Evolutionary conservation across 1,140 invertebrate genomes (phyloP), one percentile per base, ranked within the genome.

Genomic region (Drosophila albomicans): DNA sequence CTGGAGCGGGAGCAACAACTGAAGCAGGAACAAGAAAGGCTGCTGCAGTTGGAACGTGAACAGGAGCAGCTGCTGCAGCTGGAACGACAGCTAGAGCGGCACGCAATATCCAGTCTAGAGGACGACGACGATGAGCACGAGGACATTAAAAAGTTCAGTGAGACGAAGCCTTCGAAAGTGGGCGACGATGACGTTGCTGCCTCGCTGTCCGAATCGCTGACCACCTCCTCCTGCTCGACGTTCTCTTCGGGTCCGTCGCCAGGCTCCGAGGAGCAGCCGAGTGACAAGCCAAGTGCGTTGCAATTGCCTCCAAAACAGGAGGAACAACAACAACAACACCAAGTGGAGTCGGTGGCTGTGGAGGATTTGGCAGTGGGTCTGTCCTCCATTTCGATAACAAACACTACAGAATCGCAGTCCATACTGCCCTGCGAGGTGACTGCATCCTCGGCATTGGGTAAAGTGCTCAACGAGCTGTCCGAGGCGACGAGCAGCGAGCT

Each of bases 171-270:
- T 7, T 6, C 64, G 3, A 73, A 78, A 49, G 43, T 66, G 1
- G 78, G 56, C 15, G 78, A 56, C 16, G 58, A 57, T 8, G 79
- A 78, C 6, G 41, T 74, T 0, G 72, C 56, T 7, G 64, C 80
- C 6, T 86, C 81, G 3, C 86, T 84, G 6, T 68, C 89, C 3
- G 91, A 92, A 49, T 92, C 91, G 4, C 64, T 92, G 46, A 92
- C 91, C 0, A 92, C 91, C 0, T 92, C 91, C 0, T 92, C 91
- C 10, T 91, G 91, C 10, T 92, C 91, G 6, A 92, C 91, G 5
- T 92, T 92, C 58, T 92, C 91, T 0, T 92, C 91, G 64, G 91
- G 90, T 5, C 91, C 91, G 1, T 92, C 91, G 41, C 90, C 91
- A 0, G 88, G 88, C 30, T 85, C 87, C 0, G 91, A 91, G 5